Base-by-base conservation (phyloP, 2,797 vertebrate species). In the Ambastaia sidthimunki region DNA sequence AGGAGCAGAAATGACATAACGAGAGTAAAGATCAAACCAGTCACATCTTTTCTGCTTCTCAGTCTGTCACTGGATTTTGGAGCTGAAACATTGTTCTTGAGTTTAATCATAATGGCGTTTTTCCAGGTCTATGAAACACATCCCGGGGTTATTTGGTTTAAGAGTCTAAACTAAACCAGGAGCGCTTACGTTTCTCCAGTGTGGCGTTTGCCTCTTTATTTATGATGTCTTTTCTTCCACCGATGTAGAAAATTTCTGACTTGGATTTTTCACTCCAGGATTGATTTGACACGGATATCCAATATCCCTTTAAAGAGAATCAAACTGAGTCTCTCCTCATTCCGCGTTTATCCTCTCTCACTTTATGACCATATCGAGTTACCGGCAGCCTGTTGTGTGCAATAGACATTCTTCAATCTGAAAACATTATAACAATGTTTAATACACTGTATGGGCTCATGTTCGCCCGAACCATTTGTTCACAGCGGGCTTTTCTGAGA, bases 221-320 rank as follows among this genome's bases (percentile, higher is more conserved):
- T 91, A 92, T 88, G 83, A 88, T 88, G 89, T 89, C 88, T 86
- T 90, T 90, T 87, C 90, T 90, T 83, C 86, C 89, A 92, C 83
- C 88, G 86, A 84, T 82, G 80, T 87, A 88, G 89, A 88, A 86
- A 89, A 91, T 91, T 93, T 94, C 87, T 93, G 91, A 91, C 93
- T 93, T 90, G 89, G 91, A 90, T 92, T 87, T 91, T 90, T 90
- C 83, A 85, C 80, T 83, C 75, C 18, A 82, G 88, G 94, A 94
- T 93, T 92, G 93, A 94, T 94, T 94, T 89, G 93, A 89, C 92
- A 94, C 84, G 93, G 89, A 91, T 90, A 93, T 94, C 93, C 91
- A 87, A 91, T 94, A 88, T 93, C 93, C 93, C 93, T 93, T 93
- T 94, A 92, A 93, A 93, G 92, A 92, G 92, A 91, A 92, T 91